These are phyloP conservation scores for Aldabrachelys gigantea DNA, from an alignment of 2,113 vertebrate genomes.

Conservation along the genomic window DNA sequence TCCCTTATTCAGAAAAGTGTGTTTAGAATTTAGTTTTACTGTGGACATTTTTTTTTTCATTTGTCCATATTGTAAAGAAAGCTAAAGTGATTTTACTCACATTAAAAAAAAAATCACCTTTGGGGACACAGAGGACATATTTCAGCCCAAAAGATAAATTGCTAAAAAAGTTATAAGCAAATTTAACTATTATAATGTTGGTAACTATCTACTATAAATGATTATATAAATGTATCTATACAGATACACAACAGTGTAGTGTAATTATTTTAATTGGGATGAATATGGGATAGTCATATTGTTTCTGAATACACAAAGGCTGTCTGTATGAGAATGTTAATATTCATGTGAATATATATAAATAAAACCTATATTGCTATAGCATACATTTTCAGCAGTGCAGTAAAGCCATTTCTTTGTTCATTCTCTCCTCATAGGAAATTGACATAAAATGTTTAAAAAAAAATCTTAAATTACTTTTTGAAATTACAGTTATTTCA, in stretches of 20 bases:
- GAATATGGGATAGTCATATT: not conserved
- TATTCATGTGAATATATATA: not conserved
- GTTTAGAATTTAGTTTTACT: rapidly evolving
- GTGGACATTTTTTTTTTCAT: not conserved
- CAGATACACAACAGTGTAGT: not conserved
- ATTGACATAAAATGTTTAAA: not conserved
- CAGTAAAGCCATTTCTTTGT: not conserved
- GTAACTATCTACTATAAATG: not conserved
- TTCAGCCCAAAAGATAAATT: not conserved
- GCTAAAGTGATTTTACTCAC: not conserved
- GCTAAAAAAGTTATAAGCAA: not conserved
- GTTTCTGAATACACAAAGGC: not conserved
- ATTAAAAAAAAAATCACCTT: not conserved
- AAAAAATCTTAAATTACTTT: not conserved
- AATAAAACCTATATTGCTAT: not conserved
- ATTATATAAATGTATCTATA: not conserved
- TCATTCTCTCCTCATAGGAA: not conserved
- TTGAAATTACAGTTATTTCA: not conserved
- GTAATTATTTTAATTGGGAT: not conserved
- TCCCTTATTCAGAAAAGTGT: not conserved
- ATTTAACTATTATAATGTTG: rapidly evolving
- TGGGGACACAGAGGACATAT: not conserved
- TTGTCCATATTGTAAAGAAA: not conserved
- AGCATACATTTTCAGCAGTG: not conserved
- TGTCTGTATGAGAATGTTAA: not conserved